Percentiles rank a stretch among this genome's conserved stretches.
phyloP scores from a whole-genome alignment of 1,140 invertebrate genomes.

The Polypedilum vanderplanki region DNA sequence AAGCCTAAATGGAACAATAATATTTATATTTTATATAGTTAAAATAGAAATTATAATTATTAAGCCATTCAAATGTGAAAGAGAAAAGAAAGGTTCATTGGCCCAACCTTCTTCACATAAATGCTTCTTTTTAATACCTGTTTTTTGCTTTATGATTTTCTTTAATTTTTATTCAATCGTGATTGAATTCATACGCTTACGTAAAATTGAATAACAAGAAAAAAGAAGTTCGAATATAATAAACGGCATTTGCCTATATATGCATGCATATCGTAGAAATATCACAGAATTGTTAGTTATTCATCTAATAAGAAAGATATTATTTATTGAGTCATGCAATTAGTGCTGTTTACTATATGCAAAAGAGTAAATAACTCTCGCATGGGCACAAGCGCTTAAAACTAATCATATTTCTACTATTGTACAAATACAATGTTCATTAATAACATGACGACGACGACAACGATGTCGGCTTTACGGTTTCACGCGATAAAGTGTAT shows the following conservation, averaged over 20 bases:
- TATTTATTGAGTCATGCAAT: conserved; percentile 14
- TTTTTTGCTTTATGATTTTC: conserved; percentile 13
- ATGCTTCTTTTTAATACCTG: background rate
- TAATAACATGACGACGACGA: no score
- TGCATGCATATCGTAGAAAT: background rate
- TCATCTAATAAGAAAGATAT: background rate
- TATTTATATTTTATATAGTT: background rate
- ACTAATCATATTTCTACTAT: no score
- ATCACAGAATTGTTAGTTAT: background rate
- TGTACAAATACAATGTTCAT: no score
- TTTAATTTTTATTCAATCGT: conserved; percentile 8
- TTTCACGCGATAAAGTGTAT: no score
- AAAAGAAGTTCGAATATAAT: background rate
- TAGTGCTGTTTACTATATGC: background rate
- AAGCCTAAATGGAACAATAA: background rate
- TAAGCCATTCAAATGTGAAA: background rate
- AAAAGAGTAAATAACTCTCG: background rate
- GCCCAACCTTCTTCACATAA: conserved; percentile 1
- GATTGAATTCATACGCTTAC: background rate
- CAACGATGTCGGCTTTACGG: no score
- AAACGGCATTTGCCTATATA: background rate
- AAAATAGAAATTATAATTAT: background rate
- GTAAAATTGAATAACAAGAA: background rate
- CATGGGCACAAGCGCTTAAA: background rate
- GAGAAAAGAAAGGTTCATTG: background rate